phyloP scores from a whole-genome alignment of 1,140 invertebrate species.

The Drosophila pseudoananassae region DNA sequence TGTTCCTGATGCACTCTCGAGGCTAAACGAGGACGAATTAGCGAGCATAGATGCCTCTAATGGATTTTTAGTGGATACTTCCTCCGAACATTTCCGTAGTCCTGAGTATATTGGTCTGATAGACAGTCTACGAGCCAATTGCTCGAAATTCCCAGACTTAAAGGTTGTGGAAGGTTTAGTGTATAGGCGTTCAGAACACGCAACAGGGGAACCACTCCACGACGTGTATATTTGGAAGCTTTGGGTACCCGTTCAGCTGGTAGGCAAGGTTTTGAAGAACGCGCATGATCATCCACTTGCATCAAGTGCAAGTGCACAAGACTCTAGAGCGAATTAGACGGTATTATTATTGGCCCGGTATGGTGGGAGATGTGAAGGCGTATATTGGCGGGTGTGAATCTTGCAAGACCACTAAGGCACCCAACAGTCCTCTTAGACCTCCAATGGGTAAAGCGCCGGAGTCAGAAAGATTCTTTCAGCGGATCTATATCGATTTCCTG shows the following conservation, averaged over 20 bases:
- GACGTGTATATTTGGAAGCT: too few relatives aligned
- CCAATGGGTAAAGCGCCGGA: slow-evolving; percentile 16
- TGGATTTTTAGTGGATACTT: too few relatives aligned
- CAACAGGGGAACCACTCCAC: too few relatives aligned
- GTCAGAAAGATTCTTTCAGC: slow-evolving; percentile 28
- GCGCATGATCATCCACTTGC: slow-evolving; percentile 10
- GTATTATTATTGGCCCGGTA: slow-evolving; percentile 19
- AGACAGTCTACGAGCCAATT: too few relatives aligned
- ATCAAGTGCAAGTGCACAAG: not conserved
- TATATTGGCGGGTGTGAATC: slow-evolving; percentile 8
- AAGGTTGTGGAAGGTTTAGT: too few relatives aligned
- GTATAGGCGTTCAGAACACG: too few relatives aligned
- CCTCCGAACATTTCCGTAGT: too few relatives aligned
- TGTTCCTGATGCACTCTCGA: too few relatives aligned
- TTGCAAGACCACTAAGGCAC: slow-evolving; percentile 16
- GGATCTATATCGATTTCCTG: slow-evolving; percentile 34
- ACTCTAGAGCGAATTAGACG: slow-evolving; percentile 1
- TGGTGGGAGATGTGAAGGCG: slow-evolving; percentile 8
- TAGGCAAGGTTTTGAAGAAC: not conserved
- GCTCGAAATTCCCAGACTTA: too few relatives aligned
- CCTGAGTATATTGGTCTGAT: too few relatives aligned
- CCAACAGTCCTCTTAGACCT: slow-evolving; percentile 14
- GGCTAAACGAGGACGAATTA: too few relatives aligned
- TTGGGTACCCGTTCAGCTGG: not conserved
- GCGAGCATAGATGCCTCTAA: too few relatives aligned